phyloP scores from a whole-genome alignment of 1,140 invertebrate genomes.

The Arctopsyche grandis region DNA sequence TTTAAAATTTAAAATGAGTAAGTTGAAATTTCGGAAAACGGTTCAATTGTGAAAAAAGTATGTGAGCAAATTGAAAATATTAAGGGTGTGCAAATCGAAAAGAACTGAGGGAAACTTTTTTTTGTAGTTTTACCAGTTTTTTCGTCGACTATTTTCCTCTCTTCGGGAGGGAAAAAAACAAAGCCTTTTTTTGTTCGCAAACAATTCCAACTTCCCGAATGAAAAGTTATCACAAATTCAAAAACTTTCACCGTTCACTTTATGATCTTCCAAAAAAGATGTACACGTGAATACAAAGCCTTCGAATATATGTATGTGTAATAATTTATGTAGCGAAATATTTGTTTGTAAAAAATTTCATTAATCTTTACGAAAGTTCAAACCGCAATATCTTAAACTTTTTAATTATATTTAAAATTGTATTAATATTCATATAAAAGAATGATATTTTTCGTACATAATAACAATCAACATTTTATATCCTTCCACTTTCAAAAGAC shows the following conservation, averaged over 20 bases:
- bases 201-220: constrained; percentile 29
- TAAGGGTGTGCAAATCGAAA: constrained; percentile 8
- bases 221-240: constrained; percentile 29
- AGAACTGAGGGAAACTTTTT: not conserved
- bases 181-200: constrained; percentile 9
- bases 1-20: too few relatives aligned
- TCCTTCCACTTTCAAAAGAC: too few relatives aligned
- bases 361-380: too few relatives aligned
- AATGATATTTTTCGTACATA: too few relatives aligned
- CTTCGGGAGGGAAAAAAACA: not conserved
- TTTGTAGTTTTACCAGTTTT: not conserved
- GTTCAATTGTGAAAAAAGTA: not conserved
- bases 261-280: constrained; percentile 23
- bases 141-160: constrained; percentile 11
- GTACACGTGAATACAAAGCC: not conserved
- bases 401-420: too few relatives aligned
- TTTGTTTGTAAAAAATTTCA: too few relatives aligned
- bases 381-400: too few relatives aligned
- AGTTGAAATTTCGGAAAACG: too few relatives aligned
- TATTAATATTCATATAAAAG: too few relatives aligned
- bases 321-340: too few relatives aligned
- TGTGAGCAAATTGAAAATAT: constrained; percentile 7
- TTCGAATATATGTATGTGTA: too few relatives aligned
- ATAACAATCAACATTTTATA: too few relatives aligned
- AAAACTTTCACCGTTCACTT: constrained; percentile 21